Evolutionary conservation across 2,888 invertebrate genomes (phyloP), one percentile per base, ranked within the genome.

Genomic region (Stramonita haemastoma): DNA sequence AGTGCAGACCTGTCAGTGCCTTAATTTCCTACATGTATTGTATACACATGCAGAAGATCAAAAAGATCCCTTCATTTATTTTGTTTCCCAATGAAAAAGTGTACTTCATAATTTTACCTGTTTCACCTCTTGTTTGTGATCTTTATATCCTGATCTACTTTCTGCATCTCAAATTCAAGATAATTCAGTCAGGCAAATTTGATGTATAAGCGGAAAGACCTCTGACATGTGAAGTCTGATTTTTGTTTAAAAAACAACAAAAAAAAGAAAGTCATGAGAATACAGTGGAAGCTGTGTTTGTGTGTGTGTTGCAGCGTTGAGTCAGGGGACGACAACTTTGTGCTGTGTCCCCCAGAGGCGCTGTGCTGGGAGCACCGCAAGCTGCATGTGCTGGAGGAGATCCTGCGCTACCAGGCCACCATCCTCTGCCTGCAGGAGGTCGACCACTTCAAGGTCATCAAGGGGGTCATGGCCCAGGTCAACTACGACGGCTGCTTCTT

Each of bases 381-480:
- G 94, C 97, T 97, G 94, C 96, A 97, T 88, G 97, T 98, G 89
- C 96, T 97, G 8, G 97, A 98, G 96, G 98, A 98, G 96, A 97
- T 98, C 87, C 95, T 97, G 34, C 96, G 97, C 91, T 97, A 97
- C 93, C 96, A 97, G 93, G 97, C 98, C 8, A 97, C 97, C 94
- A 96, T 98, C 88, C 96, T 98, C 89, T 98, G 98, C 95, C 96
- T 98, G 92, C 97, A 97, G 96, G 98, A 98, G 96, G 97, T 98
- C 15, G 98, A 98, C 95, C 97, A 97, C 95, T 98, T 97, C 90
- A 90, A 91, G 92, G 97, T 97, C 93, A 95, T 98, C 84, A 96
- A 97, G 93, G 96, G 96, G 22, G 22, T 46, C 32, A 95, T 98
- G 91, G 96, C 96, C 17, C 96, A 97, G 0, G 97, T 97, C 95